These are phyloP conservation scores for Balaeniceps rex DNA, from an alignment of 2,113 vertebrate species.

Conservation along the genomic window DNA sequence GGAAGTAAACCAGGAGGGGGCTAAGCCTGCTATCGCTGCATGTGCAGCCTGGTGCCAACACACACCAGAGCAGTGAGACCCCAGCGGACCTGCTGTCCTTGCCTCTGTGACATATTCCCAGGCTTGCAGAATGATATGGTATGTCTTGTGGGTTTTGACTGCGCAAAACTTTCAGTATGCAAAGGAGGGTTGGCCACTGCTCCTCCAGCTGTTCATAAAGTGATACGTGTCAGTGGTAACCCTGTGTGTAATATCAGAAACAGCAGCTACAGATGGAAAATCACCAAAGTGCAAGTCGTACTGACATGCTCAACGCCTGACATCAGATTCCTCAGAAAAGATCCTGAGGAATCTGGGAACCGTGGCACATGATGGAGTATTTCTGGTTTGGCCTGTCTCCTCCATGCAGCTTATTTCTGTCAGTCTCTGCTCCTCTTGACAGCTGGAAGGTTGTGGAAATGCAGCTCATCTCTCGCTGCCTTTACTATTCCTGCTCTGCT, in stretches of 20 bases:
- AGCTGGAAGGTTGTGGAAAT: conserved; percentile 45
- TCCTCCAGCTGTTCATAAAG: conserved; percentile 26
- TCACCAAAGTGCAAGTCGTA: conserved; percentile 14
- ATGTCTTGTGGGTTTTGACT: neutral
- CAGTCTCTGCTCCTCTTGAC: conserved; percentile 16
- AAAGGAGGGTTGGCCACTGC: neutral
- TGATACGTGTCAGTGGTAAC: neutral
- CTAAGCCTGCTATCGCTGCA: neutral
- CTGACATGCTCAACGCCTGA: neutral
- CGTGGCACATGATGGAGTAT: conserved; percentile 62
- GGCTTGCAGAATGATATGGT: neutral
- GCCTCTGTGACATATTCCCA: neutral
- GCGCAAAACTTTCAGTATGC: neutral
- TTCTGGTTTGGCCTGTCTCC: conserved; percentile 53
- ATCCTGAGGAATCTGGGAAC: conserved; percentile 53
- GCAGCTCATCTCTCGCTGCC: neutral
- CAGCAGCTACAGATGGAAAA: conserved; percentile 46
- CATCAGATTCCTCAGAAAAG: conserved; percentile 33
- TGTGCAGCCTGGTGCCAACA: neutral
- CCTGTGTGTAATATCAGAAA: neutral
- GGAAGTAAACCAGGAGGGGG: neutral
- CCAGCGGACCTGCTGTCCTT: neutral
- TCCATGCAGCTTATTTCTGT: conserved; percentile 11
- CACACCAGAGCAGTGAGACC: neutral
- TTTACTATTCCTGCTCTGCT: conserved; percentile 22